Evolutionary conservation across 30 jellyfish, hydroid and myxozoan genomes (phyloP).

Genomic region (Chrysaora quinquecirrha): DNA sequence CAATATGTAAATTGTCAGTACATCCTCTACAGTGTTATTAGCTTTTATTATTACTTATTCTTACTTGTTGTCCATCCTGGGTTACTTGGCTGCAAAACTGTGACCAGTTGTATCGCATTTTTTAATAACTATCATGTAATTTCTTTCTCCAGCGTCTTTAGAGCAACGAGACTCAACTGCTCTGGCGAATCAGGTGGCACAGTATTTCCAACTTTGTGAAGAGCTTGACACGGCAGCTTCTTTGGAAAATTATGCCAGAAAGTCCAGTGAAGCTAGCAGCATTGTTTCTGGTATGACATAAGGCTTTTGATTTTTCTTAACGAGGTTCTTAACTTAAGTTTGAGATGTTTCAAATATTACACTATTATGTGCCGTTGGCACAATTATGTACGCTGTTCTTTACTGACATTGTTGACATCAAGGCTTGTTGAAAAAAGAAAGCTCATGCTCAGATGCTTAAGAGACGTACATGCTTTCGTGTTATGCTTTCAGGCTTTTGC

Average conservation of each 20-base stretch:
- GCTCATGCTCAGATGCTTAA: neutral
- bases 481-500: neutral
- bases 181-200: neutral
- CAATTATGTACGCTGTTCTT: neutral
- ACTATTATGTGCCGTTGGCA: neutral
- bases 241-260: neutral
- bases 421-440: neutral
- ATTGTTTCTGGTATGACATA: neutral
- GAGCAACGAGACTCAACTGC: neutral
- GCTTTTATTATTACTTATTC: neutral
- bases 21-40: neutral
- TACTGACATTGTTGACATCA: neutral
- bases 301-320: neutral
- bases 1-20: neutral
- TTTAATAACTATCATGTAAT: neutral
- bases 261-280: neutral
- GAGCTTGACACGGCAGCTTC: slow-evolving; percentile 1
- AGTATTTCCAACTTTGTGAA: neutral
- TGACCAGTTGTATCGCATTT: neutral
- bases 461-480: neutral
- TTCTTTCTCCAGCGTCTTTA: neutral
- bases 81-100: neutral
- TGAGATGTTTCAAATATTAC: neutral
- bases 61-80: neutral
- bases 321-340: neutral